phyloP scores from a whole-genome alignment of 2,888 invertebrate species.

The Himalopsyche tibetana region DNA sequence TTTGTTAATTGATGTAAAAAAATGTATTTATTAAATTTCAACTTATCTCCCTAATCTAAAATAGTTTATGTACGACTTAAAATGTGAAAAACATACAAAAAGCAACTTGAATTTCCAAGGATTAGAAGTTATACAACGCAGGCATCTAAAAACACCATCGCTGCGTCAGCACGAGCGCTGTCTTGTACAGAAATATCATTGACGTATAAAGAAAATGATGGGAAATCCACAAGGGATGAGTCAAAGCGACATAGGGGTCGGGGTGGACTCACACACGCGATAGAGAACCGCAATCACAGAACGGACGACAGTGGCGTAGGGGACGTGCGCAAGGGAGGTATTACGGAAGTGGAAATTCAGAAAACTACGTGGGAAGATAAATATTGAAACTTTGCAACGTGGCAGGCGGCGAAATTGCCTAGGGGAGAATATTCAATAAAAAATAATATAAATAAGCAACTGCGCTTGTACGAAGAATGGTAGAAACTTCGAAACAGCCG shows the following conservation, averaged over 20 bases:
- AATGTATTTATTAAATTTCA: no score
- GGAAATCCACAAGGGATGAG: not conserved
- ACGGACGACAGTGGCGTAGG: constrained; percentile 15
- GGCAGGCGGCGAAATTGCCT: not conserved
- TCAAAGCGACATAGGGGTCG: not conserved
- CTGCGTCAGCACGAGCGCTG: not conserved
- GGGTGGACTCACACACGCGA: constrained; percentile 16
- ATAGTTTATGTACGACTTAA: no score
- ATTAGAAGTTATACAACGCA: no score
- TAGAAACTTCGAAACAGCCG: no score
- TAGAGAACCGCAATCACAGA: constrained; percentile 10
- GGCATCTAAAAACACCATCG: no score
- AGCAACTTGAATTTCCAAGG: no score
- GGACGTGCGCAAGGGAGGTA: not conserved
- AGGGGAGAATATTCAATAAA: no score
- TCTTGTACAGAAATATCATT: not conserved
- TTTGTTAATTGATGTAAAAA: no score
- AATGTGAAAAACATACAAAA: no score
- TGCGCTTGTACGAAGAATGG: no score
- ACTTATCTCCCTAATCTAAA: no score
- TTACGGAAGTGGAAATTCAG: not conserved
- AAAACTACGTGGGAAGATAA: not conserved
- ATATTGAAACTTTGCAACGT: not conserved
- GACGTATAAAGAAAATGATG: constrained; percentile 11
- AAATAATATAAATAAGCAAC: no score